phyloP scores from a whole-genome alignment of 1,140 invertebrate genomes.

The Caenorhabditis brenneri region DNA sequence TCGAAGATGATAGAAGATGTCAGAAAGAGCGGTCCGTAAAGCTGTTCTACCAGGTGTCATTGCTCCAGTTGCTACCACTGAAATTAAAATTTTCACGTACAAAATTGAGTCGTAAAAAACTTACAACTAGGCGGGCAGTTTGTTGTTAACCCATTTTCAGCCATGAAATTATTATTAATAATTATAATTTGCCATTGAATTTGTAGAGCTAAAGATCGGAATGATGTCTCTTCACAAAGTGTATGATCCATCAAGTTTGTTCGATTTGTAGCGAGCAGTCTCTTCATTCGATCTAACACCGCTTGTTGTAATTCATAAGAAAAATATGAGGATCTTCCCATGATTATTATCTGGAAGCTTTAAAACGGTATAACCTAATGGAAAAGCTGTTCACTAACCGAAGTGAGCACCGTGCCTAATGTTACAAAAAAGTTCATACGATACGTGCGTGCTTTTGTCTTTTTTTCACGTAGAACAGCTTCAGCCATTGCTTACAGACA shows the following conservation, averaged over 20 bases:
- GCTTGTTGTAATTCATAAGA: background rate
- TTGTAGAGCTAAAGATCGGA: constrained; percentile 46
- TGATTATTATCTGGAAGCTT: constrained; percentile 48
- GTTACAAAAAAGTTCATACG: too few species aligned
- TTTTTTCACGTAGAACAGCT: too few species aligned
- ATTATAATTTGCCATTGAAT: constrained; percentile 52
- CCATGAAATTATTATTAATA: constrained; percentile 50
- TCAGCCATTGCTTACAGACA: too few species aligned
- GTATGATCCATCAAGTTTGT: constrained; percentile 35
- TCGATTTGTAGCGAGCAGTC: constrained; percentile 16
- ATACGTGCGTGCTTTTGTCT: too few species aligned
- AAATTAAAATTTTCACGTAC: background rate
- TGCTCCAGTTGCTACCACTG: constrained; percentile 28
- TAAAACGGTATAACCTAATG: too few species aligned
- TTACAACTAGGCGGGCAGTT: constrained; percentile 44
- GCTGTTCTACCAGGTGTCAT: constrained; percentile 1
- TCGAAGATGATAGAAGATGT: constrained; percentile 52
- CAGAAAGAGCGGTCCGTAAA: constrained; percentile 38
- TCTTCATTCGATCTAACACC: constrained; percentile 47
- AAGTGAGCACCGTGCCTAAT: too few species aligned
- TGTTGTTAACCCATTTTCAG: constrained; percentile 26
- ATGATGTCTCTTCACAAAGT: constrained; percentile 25
- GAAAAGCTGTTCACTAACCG: too few species aligned
- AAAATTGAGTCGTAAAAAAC: background rate
- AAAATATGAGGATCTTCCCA: background rate